Evolutionary conservation across 2,888 invertebrate species (phyloP).

Genomic region (Cephus pulcher): DNA sequence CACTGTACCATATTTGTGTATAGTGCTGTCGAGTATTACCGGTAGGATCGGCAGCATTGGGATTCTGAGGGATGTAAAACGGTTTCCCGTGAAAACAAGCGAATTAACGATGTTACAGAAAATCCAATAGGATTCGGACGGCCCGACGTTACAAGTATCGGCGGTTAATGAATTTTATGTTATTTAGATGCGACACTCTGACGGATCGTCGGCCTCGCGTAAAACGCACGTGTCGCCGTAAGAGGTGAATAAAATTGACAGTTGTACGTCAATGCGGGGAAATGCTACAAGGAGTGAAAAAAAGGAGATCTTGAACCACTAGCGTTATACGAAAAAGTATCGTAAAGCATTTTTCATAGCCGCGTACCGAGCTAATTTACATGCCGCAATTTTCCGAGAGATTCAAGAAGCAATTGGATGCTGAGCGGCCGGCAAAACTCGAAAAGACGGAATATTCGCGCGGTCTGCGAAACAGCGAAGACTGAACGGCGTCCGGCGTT

Average conservation of each 20-base stretch:
- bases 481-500: too few relatives aligned
- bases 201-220: accelerated
- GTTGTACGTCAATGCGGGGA: neutral
- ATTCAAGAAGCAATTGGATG: neutral
- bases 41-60: neutral
- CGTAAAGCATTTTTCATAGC: neutral
- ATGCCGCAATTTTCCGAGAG: neutral
- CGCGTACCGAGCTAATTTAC: neutral
- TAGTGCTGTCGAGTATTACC: neutral
- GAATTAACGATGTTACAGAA: neutral
- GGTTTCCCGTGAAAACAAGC: neutral
- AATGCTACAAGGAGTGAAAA: neutral
- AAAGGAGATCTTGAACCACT: too few relatives aligned
- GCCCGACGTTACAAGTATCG: neutral
- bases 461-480: too few relatives aligned
- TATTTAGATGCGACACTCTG: neutral
- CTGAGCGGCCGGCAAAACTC: neutral
- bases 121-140: neutral
- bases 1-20: too few relatives aligned
- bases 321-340: too few relatives aligned
- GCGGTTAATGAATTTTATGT: neutral
- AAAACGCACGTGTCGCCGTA: neutral
- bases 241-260: neutral
- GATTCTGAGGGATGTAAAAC: neutral
- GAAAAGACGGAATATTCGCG: neutral